phyloP scores from a whole-genome alignment of 1,140 invertebrate genomes.

The Orius laevigatus region DNA sequence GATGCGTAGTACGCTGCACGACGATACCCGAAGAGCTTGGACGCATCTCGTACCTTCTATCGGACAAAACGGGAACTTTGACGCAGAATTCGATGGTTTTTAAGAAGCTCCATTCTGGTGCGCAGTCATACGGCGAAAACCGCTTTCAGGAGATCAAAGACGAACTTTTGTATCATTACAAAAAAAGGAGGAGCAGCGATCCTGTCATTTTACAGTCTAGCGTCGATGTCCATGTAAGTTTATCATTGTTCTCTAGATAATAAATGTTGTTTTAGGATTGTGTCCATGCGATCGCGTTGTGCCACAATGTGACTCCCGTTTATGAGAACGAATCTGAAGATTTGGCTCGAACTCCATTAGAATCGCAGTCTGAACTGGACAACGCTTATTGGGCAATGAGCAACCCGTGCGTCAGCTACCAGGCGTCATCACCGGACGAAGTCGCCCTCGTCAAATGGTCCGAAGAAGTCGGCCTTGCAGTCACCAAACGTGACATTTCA shows the following conservation, averaged over 20 bases:
- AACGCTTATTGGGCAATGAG: constrained; percentile 32
- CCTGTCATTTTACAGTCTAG: no score
- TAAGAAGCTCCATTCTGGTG: constrained; percentile 83
- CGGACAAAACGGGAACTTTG: constrained; percentile 96
- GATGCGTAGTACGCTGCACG: constrained; percentile 95
- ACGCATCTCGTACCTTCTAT: constrained; percentile 84
- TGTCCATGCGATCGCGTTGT: constrained; percentile 85
- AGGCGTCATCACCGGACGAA: constrained; percentile 96
- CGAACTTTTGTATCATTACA: no score
- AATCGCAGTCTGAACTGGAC: constrained; percentile 50
- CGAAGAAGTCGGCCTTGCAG: constrained; percentile 43
- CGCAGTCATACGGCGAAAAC: constrained; percentile 70
- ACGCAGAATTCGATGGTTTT: constrained; percentile 99
- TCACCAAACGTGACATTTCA: constrained; percentile 55
- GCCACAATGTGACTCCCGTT: constrained; percentile 98
- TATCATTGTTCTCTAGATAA: no score
- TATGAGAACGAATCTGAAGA: constrained; percentile 42
- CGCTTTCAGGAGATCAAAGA: constrained; percentile 64
- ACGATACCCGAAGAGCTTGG: constrained; percentile 98
- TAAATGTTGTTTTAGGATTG: constrained; percentile 57
- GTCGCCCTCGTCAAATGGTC: constrained; percentile 71
- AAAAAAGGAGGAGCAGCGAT: no score
- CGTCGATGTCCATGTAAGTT: no score
- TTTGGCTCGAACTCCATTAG: constrained; percentile 26
- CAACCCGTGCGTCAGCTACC: constrained; percentile 23